These are phyloP conservation scores for Rhizoglyphus robini DNA, from an alignment of 1,140 invertebrate genomes.

Conservation along the genomic window DNA sequence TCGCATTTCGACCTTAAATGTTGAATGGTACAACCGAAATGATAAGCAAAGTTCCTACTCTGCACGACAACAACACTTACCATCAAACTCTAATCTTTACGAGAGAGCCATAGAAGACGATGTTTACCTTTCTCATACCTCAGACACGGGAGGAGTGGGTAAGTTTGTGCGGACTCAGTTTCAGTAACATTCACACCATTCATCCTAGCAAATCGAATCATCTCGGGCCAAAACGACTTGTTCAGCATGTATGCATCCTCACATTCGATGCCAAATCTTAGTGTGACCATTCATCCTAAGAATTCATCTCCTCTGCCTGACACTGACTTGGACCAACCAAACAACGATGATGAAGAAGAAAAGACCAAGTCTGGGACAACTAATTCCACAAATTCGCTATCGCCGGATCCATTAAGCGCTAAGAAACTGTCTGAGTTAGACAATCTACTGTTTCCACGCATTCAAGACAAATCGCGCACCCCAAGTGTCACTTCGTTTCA, in stretches of 20 bases:
- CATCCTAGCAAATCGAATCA: not conserved
- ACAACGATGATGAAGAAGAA: not conserved
- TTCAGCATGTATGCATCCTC: not conserved
- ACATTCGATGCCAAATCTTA: not conserved
- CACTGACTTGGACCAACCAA: not conserved
- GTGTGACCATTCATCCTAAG: not conserved
- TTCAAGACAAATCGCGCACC: not conserved
- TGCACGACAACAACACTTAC: not conserved
- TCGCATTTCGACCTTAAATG: not conserved
- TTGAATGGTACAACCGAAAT: not conserved
- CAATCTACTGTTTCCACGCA: slow-evolving; percentile 12
- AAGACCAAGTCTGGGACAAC: not conserved
- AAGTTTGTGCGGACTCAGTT: not conserved
- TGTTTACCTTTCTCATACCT: too few relatives aligned
- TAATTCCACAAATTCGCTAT: not conserved
- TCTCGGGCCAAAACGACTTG: not conserved
- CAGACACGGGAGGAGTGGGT: too few relatives aligned
- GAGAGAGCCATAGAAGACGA: too few relatives aligned
- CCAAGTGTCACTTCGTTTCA: not conserved
- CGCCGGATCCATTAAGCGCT: not conserved
- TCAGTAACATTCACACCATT: not conserved
- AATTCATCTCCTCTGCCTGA: not conserved
- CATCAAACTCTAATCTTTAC: not conserved
- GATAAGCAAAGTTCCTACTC: not conserved
- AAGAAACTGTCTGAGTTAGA: not conserved